Base-by-base conservation (phyloP, 2,113 vertebrate genomes). In the Semicossyphus pulcher region DNA sequence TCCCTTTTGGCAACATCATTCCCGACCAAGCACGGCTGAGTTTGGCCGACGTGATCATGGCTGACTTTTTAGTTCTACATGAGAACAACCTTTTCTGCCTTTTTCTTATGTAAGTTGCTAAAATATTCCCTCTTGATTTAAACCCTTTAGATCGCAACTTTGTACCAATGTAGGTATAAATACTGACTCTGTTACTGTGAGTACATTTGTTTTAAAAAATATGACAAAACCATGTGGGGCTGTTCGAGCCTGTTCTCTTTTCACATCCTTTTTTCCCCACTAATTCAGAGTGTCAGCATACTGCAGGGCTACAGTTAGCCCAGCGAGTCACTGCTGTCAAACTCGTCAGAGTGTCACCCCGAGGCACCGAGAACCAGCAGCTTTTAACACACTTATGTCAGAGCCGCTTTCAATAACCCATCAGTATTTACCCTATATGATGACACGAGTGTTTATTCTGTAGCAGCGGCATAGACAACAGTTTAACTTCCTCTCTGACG, bases 241-340 rank as follows among this genome's bases (percentile, higher is more conserved):
- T 54, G 21, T 29, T 48, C 49, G 12, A 25, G 44, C 51, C 45
- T 49, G 23, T 75, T 56, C 28, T 68, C 32, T 14, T 57, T 58
- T 76, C 26, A 51, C 28, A 9, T 49, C 15, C 23, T 39, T 9
- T 32, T 67, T 64, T 26, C 65, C 26, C 57, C 53, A 28, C 72
- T 74, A 70, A 81, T 81, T 69, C 52, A 54, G 20, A 48, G n/a
- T 76, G 70, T 86, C 81, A 85, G 80, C 37, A 32, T 26, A 72
- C 62, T 0, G 0, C 56, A 12, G 72, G 76, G 48, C 54, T 48
- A 52, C 81, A 49, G 76, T 68, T 61, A 45, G 36, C 45, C 69
- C 52, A 49, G 63, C 32, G 29, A 77, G 68, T 67, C 65, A 56
- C 29, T 37, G 63, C 77, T 78, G 78, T 86, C 72, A 82, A 53